Evolutionary conservation across 2,888 invertebrate genomes (phyloP).

Genomic region (Alitta virens): DNA sequence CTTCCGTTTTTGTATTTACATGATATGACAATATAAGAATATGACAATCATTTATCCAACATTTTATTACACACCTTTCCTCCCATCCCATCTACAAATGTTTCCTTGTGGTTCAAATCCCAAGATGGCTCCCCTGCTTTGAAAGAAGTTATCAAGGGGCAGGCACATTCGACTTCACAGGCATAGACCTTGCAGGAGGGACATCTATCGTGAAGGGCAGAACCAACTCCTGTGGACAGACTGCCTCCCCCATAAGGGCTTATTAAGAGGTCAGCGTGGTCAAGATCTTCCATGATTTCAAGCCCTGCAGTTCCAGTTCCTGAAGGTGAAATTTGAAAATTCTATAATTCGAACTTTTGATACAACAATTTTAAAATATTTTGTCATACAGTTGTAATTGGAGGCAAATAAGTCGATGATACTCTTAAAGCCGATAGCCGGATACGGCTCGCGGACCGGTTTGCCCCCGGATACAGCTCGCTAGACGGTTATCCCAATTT

Average conservation of each 20-base stretch:
- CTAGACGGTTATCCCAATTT: too few relatives aligned
- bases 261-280: constrained; percentile 48
- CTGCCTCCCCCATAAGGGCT: constrained; percentile 53
- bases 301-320: constrained; percentile 52
- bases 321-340: too few relatives aligned
- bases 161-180: constrained; percentile 42
- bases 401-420: too few relatives aligned
- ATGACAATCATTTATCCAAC: too few relatives aligned
- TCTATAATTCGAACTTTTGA: too few relatives aligned
- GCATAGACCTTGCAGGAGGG: constrained; percentile 42
- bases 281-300: constrained; percentile 49
- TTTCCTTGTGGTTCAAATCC: constrained; percentile 33
- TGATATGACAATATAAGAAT: too few relatives aligned
- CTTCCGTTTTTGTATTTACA: too few relatives aligned
- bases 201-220: constrained; percentile 40
- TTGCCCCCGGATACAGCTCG: too few relatives aligned
- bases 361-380: too few relatives aligned
- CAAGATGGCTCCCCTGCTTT: constrained; percentile 34
- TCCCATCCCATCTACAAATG: constrained; percentile 53
- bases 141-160: constrained; percentile 41
- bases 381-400: too few relatives aligned
- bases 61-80: not conserved
- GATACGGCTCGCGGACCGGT: too few relatives aligned
- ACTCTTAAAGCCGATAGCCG: too few relatives aligned
- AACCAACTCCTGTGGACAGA: constrained; percentile 44